These are phyloP conservation scores for Tenthredo amoena DNA, from an alignment of 2,888 invertebrate species.

Conservation along the genomic window DNA sequence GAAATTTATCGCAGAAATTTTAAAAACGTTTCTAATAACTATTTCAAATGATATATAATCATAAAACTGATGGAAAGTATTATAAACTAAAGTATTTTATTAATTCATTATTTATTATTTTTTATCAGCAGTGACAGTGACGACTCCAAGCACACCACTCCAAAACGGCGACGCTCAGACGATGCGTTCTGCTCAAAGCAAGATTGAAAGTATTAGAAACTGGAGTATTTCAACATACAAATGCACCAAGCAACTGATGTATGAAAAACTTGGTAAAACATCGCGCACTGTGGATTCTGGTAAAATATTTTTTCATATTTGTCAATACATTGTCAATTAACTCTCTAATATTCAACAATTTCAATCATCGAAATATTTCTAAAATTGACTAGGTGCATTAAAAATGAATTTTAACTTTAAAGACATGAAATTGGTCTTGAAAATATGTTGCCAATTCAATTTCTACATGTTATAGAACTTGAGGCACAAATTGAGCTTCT, in stretches of 20 bases:
- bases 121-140: conserved; percentile 64
- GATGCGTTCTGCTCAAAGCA: conserved; percentile 86
- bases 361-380: not conserved
- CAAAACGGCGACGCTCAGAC: conserved; percentile 85
- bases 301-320: conserved; percentile 68
- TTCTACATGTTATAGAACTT: conserved; percentile 83
- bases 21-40: not conserved
- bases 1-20: not conserved
- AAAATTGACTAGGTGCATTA: not conserved
- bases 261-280: conserved; percentile 97
- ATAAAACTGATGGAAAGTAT: conserved; percentile 35
- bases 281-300: conserved; percentile 94
- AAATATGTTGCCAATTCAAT: not conserved
- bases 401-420: not conserved
- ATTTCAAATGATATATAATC: conserved; percentile 20
- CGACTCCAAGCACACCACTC: conserved; percentile 81
- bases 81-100: not conserved
- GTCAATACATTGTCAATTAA: conserved; percentile 36
- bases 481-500: conserved; percentile 96
- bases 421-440: conserved; percentile 33
- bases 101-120: conserved; percentile 52
- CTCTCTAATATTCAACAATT: not conserved
- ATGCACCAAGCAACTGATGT: conserved; percentile 97
- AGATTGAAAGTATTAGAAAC: conserved; percentile 95
- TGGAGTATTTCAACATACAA: conserved; percentile 99